Evolutionary conservation across 92 coral and sea anemone genomes (phyloP), one percentile per base, ranked within the genome.

Genomic region (Epizoanthus rinbou): DNA sequence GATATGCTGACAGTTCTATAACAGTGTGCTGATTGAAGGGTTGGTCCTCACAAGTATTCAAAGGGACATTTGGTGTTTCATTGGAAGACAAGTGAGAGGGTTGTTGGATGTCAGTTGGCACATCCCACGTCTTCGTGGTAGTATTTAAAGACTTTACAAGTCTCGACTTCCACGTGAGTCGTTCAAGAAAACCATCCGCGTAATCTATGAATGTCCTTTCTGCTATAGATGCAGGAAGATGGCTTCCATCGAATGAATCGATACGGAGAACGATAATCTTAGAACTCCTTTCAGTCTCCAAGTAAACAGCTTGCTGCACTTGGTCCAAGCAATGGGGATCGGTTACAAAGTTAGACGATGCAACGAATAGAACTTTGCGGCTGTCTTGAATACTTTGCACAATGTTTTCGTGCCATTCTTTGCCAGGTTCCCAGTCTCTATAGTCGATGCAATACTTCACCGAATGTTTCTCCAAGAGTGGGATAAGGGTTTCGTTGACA

Each of bases 221-320:
- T 17, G 35, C 17, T 6, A 64, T 10, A 28, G 69, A 23, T 25
- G 18, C 3, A 3, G 41, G 69, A 35, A 64, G 69, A 7, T 13
- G 37, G 3, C 35, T 21, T 11, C 14, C 22, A 17, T 64, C 69
- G 41, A 64, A 64, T 28, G 69, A 14, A 4, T 64, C 35, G 35
- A 64, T 64, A 28, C 69, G 69, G 11, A 64, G 41, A 25, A 64
- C 35, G 28, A 64, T 64, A 25, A 64, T 64, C 7, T 64, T 64
- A 11, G 41, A 25, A 25, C 1, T 64, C 17, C 6, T 17, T 1
- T 35, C 69, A 17, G 11, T 64, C 41, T 35, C 28, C 0, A 50
- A 50, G 69, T 64, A 64, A 11, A 64, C 28, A 17, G 69, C 69
- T 2, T 64, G 69, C 18, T 64, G 35, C 24, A 64, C 35, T 25